Evolutionary conservation across 2,113 vertebrate species (phyloP).

Genomic region (Salvelinus fontinalis): DNA sequence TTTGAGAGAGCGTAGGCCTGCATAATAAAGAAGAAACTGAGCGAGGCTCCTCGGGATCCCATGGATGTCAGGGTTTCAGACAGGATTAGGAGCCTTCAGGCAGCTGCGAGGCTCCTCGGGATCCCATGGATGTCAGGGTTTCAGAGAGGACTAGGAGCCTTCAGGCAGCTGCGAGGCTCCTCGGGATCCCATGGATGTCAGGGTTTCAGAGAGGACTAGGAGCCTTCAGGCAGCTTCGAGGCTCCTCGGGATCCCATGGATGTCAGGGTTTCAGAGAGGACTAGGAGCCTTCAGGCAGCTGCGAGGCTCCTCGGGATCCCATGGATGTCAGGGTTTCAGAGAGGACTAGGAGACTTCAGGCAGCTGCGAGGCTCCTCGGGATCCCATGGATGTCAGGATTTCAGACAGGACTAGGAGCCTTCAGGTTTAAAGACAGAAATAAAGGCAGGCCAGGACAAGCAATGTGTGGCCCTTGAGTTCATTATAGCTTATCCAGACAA

Average conservation of each 20-base stretch:
- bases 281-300: too few species aligned
- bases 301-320: neutral
- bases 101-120: neutral
- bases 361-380: neutral
- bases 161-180: neutral
- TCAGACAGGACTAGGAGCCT: too few species aligned
- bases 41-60: neutral
- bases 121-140: neutral
- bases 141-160: too few species aligned
- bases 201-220: too few species aligned
- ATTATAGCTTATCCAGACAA: too few species aligned
- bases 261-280: too few species aligned
- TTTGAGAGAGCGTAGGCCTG: neutral
- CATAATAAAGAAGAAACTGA: neutral
- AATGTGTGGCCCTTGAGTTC: too few species aligned
- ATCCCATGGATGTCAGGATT: neutral
- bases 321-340: neutral
- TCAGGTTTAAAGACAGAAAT: too few species aligned
- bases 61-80: neutral
- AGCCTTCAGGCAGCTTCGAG: neutral
- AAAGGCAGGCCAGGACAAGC: too few species aligned
- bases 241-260: neutral
- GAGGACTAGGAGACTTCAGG: too few species aligned
- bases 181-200: neutral
- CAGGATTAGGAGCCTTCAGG: too few species aligned